Conservation (phyloP, 2,888 invertebrate species). For the Colletes collaris region DNA sequence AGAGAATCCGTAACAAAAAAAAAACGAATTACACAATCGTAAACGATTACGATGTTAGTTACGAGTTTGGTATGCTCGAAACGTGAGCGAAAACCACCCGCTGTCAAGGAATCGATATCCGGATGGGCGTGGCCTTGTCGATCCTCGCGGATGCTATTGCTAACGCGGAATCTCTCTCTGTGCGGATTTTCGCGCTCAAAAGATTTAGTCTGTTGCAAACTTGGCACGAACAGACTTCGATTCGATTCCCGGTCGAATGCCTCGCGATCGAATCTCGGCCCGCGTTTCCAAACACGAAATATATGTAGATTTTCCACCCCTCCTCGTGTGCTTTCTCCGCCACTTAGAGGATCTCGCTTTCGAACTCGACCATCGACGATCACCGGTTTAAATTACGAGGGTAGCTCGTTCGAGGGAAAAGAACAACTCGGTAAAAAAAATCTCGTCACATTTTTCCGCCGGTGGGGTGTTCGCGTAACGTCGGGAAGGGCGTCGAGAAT, state of each 20-base stretch:
- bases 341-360: background rate
- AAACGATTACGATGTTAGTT: constrained; percentile 25
- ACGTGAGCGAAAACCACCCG: constrained; percentile 67
- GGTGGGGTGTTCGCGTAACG: constrained; percentile 42
- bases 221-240: background rate
- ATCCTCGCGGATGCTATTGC: constrained; percentile 71
- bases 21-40: background rate
- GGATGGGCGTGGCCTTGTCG: constrained; percentile 75
- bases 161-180: constrained; percentile 57
- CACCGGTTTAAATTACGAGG: constrained; percentile 68
- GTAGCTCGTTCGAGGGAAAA: background rate
- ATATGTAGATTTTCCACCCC: background rate
- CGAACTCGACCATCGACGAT: constrained; percentile 36
- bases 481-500: constrained; percentile 4
- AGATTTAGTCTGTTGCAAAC: constrained; percentile 39
- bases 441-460: constrained; percentile 76
- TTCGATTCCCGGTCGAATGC: background rate
- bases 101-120: constrained; percentile 78
- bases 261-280: background rate
- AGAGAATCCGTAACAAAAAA: background rate
- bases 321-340: too few relatives aligned
- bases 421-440: constrained; percentile 56
- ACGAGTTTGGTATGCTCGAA: constrained; percentile 55
- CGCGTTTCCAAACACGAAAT: background rate
- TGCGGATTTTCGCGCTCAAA: constrained; percentile 43